phyloP scores from a whole-genome alignment of 2,113 vertebrate species.

The Lontra canadensis region DNA sequence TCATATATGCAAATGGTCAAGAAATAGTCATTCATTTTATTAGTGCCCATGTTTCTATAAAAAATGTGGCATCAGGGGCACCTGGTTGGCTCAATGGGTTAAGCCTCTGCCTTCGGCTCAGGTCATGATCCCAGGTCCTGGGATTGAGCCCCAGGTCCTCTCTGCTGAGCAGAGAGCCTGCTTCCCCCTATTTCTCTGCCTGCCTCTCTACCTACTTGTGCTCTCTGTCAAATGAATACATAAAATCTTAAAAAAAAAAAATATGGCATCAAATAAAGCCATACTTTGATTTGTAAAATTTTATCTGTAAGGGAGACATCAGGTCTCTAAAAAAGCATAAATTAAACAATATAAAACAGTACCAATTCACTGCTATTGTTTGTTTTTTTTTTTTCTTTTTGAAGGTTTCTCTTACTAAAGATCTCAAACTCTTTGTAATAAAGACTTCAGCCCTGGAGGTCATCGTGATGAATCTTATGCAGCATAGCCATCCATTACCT shows the following conservation, averaged over 20 bases:
- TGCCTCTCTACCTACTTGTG: too few relatives aligned
- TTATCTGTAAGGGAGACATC: neutral
- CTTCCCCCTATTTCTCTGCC: too few relatives aligned
- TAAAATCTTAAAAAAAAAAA: too few relatives aligned
- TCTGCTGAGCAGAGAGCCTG: too few relatives aligned
- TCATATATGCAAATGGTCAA: neutral
- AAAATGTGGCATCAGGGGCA: neutral
- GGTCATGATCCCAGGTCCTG: too few relatives aligned
- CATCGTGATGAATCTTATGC: neutral
- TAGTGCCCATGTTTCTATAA: neutral
- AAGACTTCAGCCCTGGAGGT: neutral
- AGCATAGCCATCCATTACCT: neutral
- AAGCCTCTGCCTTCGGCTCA: too few relatives aligned
- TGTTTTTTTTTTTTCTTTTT: neutral
- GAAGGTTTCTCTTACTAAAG: neutral
- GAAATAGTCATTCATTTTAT: neutral
- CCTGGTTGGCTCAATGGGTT: too few relatives aligned
- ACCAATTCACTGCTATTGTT: neutral
- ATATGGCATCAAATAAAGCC: neutral
- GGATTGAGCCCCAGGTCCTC: too few relatives aligned
- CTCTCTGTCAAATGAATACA: too few relatives aligned
- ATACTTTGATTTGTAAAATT: neutral
- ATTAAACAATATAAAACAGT: neutral
- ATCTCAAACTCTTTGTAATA: neutral
- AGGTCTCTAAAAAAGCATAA: neutral